Evolutionary conservation across 2,888 invertebrate species (phyloP).

Genomic region (Keiferia lycopersicella): DNA sequence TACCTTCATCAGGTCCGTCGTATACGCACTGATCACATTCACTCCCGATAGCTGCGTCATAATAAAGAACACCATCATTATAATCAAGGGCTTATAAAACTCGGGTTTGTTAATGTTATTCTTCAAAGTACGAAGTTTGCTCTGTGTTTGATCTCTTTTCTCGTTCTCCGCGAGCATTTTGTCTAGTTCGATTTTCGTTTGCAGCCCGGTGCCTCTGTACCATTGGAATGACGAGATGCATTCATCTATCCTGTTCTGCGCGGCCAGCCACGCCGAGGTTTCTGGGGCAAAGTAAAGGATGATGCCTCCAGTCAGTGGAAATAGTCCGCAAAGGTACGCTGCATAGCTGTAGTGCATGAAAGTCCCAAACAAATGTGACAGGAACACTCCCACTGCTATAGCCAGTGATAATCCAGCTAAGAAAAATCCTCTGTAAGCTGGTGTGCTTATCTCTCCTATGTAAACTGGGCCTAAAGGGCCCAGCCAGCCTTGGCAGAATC

Average conservation of each 20-base stretch:
- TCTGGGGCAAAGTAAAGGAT: constrained; percentile 83
- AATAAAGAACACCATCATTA: constrained; percentile 84
- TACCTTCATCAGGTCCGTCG: constrained; percentile 83
- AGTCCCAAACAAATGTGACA: constrained; percentile 85
- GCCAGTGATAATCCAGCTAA: constrained; percentile 83
- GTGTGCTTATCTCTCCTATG: constrained; percentile 82
- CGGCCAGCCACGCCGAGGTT: constrained; percentile 85
- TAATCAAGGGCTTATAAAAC: constrained; percentile 82
- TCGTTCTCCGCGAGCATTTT: constrained; percentile 70
- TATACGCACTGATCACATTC: constrained; percentile 87
- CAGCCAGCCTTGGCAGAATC: constrained; percentile 81
- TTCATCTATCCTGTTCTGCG: constrained; percentile 79
- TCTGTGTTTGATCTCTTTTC: constrained; percentile 53
- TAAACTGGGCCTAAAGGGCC: constrained; percentile 81
- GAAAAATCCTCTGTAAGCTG: constrained; percentile 83
- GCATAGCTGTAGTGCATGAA: constrained; percentile 82
- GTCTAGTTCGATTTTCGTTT: constrained; percentile 74
- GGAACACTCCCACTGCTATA: constrained; percentile 83
- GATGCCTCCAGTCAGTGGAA: constrained; percentile 77
- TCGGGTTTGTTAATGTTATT: constrained; percentile 75
- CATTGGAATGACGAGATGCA: constrained; percentile 82
- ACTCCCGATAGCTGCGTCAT: constrained; percentile 86
- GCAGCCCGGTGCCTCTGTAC: constrained; percentile 79
- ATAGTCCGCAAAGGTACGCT: constrained; percentile 77
- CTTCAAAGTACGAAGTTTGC: constrained; percentile 60